Evolutionary conservation across 2,797 vertebrate species (phyloP), one percentile per base, ranked within the genome.

Genomic region (Myioborus melanocephalus): DNA sequence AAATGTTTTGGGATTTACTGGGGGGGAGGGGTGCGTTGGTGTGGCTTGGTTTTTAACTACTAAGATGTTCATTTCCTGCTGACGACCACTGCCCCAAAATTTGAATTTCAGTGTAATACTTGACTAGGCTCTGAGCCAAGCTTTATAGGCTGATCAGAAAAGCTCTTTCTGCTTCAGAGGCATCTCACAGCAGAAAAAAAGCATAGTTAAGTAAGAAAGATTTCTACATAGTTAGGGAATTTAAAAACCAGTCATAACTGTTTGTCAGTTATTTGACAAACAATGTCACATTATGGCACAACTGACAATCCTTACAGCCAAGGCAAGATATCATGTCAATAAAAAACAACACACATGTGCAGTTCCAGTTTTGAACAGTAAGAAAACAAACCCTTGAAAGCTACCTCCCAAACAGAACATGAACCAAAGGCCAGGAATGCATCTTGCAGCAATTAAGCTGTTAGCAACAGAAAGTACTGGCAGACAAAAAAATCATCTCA

Each of bases 381-480:
- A 88, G 79, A 90, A 89, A 93, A 94, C 26, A 83, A 83, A 94
- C 39, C 50, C 53, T 43, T 55, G 82, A 96, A 95, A 96, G 50
- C 50, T 75, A 79, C 82, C 83, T 94, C 86, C 88, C 35, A 65
- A 76, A 60, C 6, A 94, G 83, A 87, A 83, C 56, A 96, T 65
- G 91, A 95, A 91, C 55, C 76, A 81, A 91, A 94, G 39, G 69
- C 65, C 26, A 55, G 43, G 69, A 69, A 56, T 79, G 50, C 57
- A 92, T 72, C 63, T 87, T 92, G 60, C 37, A 94, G 43, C 17
- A 94, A 90, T 94, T 95, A 94, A 93, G 84, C 91, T 93, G 89
- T 86, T 76, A 85, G 49, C 52, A 83, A 97, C 57, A 95, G 52
- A 93, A 96, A 87, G 8, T 32, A 87, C 57, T 72, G 24, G 63